A percentile compares a stretch with the other conserved stretches of the same genome.
These are phyloP conservation scores for Vultur gryphus DNA, from an alignment of 2,797 vertebrate genomes.

Conservation along the genomic window DNA sequence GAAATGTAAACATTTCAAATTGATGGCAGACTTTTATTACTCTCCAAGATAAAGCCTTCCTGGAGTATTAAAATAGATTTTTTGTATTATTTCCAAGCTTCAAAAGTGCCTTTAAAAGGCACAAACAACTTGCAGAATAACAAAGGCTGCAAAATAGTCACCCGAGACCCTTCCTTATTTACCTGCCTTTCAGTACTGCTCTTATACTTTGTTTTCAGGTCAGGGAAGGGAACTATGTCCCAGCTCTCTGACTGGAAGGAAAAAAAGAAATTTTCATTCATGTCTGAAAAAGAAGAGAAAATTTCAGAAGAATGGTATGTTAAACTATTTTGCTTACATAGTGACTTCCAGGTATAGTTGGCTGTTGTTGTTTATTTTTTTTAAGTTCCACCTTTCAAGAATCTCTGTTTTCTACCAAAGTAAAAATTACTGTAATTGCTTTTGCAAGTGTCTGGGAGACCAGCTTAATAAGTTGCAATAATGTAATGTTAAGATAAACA, in stretches of 20 bases:
- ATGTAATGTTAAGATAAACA: not conserved
- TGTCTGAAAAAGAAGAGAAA: conserved; percentile 82
- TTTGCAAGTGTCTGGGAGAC: not conserved
- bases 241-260: conserved; percentile 60
- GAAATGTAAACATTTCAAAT: conserved; percentile 80
- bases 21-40: conserved; percentile 74
- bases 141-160: conserved; percentile 29
- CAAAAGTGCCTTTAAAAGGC: conserved; percentile 24
- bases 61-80: conserved; percentile 65
- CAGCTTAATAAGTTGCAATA: not conserved
- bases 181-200: conserved; percentile 17
- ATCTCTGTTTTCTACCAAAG: not conserved
- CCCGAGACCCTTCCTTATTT: not conserved
- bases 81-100: conserved; percentile 55
- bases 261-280: conserved; percentile 40
- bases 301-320: conserved; percentile 91
- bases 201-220: conserved; percentile 56
- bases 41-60: conserved; percentile 71
- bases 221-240: conserved; percentile 65
- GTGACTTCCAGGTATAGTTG: not conserved
- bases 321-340: not conserved
- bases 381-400: not conserved
- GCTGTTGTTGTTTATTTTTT: not conserved
- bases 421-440: not conserved
- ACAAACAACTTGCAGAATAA: conserved; percentile 57